Percentiles rank a stretch among this genome's conserved stretches.
Evolutionary conservation across 2,888 invertebrate species (phyloP).

Genomic region (Ichneumoninae sp.): DNA sequence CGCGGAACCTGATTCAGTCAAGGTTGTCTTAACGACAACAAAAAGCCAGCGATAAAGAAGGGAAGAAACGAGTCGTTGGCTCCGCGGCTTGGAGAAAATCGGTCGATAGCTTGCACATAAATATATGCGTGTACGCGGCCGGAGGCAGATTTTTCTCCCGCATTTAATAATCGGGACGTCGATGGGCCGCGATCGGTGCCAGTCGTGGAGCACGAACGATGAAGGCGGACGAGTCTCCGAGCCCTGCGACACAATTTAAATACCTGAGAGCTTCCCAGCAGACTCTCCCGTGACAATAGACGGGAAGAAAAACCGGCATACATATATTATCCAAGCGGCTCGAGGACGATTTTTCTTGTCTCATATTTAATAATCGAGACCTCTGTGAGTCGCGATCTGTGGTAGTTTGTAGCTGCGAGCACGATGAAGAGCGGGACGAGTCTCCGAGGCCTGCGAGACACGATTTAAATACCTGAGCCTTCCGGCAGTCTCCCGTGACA

Average conservation of each 20-base stretch:
- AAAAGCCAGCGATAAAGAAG: neutral
- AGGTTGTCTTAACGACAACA: neutral
- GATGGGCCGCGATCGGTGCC: neutral
- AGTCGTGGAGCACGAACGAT: neutral
- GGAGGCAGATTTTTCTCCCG: too few relatives aligned
- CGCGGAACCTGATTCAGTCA: slow-evolving; percentile 7
- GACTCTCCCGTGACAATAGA: too few relatives aligned
- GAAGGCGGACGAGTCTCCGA: too few relatives aligned
- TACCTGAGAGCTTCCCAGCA: too few relatives aligned
- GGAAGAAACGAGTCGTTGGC: neutral
- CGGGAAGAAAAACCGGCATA: too few relatives aligned
- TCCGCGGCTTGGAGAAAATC: neutral
- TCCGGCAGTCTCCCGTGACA: neutral
- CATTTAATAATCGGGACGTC: neutral
- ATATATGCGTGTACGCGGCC: neutral
- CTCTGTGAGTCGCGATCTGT: too few relatives aligned
- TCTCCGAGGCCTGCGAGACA: neutral
- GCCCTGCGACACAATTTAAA: too few relatives aligned
- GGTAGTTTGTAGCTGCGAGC: neutral
- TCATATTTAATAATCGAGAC: too few relatives aligned
- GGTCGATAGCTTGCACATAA: neutral
- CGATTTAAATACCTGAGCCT: neutral
- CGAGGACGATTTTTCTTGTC: too few relatives aligned
- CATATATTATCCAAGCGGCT: too few relatives aligned
- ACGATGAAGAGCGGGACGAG: neutral